phyloP scores from a whole-genome alignment of 2,797 vertebrate genomes.

The Urosaurus nigricauda region DNA sequence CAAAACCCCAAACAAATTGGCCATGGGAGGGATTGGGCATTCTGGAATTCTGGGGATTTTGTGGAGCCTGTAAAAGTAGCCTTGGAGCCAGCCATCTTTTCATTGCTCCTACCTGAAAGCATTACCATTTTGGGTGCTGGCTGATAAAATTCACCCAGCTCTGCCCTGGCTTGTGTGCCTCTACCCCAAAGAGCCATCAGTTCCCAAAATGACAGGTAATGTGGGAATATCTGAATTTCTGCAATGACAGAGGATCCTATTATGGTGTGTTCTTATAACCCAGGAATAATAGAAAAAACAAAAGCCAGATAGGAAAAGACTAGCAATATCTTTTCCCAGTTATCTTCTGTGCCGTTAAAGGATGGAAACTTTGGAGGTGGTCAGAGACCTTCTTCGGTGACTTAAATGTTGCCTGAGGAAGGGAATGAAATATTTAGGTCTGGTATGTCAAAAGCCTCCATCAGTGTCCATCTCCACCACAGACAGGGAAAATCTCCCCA shows the following conservation, averaged over 20 bases:
- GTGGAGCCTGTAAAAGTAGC: too few relatives aligned
- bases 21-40: too few relatives aligned
- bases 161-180: neutral
- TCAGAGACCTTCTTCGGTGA: neutral
- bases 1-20: too few relatives aligned
- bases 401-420: neutral
- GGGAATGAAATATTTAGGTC: neutral
- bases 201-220: neutral
- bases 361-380: neutral
- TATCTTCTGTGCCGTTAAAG: neutral
- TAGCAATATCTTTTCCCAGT: neutral
- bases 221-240: neutral
- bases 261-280: neutral
- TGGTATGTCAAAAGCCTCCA: neutral
- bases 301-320: neutral
- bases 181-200: neutral
- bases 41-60: too few relatives aligned
- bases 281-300: neutral
- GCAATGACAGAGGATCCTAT: neutral
- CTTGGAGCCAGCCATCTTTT: neutral
- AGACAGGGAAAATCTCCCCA: neutral
- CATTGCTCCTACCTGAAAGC: neutral
- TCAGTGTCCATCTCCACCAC: conserved; percentile 9
- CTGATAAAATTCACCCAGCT: neutral
- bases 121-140: neutral